These are phyloP conservation scores for Hydrozoanthus gracilis DNA, from an alignment of 92 coral and sea anemone species.

Conservation along the genomic window DNA sequence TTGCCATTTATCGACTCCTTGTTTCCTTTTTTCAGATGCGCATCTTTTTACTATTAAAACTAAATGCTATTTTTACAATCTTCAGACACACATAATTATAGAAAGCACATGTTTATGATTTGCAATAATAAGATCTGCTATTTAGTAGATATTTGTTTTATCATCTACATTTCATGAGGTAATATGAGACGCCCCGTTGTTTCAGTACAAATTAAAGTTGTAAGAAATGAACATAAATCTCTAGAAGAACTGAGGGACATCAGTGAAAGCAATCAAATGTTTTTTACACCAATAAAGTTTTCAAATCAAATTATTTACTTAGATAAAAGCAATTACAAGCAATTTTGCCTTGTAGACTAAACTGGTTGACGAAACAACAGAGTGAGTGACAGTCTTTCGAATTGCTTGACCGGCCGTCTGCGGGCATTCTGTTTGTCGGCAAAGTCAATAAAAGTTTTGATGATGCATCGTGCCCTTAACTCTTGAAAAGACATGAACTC, in stretches of 20 bases:
- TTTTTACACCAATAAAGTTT: background rate
- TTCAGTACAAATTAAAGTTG: background rate
- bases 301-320: background rate
- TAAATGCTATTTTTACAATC: too few species aligned
- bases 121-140: background rate
- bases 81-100: too few species aligned
- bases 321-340: background rate
- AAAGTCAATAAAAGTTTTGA: background rate
- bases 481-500: background rate
- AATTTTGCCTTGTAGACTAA: background rate
- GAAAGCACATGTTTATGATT: background rate
- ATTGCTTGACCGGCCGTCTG: background rate
- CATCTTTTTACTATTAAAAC: too few species aligned
- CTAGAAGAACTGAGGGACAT: background rate
- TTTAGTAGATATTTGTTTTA: background rate
- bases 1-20: too few species aligned
- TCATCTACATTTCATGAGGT: background rate
- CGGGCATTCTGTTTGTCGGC: slow-evolving; percentile 18
- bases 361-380: background rate
- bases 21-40: background rate
- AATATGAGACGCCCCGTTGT: background rate
- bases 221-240: background rate
- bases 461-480: slow-evolving; percentile 20
- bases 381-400: background rate
- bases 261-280: background rate